A percentile compares a stretch with the other conserved stretches of the same genome.
These are phyloP conservation scores for Grammomys dolichurus DNA, from an alignment of 2,113 vertebrate species.

Conservation along the genomic window DNA sequence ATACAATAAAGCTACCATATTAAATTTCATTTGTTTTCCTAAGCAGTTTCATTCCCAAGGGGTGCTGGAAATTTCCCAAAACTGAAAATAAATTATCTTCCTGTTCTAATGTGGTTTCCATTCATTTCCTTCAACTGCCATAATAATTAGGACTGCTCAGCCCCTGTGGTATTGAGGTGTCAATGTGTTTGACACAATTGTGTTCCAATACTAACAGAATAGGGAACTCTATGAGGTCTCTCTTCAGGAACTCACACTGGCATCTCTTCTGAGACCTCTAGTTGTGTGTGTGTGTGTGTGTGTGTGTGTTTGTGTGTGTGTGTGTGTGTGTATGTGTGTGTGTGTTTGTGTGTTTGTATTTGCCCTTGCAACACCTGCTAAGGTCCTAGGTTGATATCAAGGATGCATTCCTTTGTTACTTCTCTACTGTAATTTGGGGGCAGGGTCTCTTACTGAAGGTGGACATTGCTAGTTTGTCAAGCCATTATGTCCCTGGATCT, in stretches of 20 bases:
- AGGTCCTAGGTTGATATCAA: not conserved
- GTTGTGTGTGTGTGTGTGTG: not conserved
- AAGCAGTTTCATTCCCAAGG: constrained; percentile 54
- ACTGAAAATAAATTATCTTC: constrained; percentile 64
- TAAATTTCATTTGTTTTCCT: constrained; percentile 72
- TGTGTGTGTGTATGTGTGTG: not conserved
- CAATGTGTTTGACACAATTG: not conserved
- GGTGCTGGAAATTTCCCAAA: constrained; percentile 50
- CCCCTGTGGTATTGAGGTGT: not conserved
- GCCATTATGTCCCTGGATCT: not conserved
- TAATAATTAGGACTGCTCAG: constrained; percentile 3
- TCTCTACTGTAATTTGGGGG: not conserved
- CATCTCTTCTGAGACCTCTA: not conserved
- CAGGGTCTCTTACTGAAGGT: not conserved
- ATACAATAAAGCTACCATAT: constrained; percentile 55
- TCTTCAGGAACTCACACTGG: not conserved
- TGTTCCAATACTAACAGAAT: not conserved
- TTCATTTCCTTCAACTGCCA: constrained; percentile 41
- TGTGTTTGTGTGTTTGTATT: not conserved
- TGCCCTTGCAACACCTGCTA: not conserved
- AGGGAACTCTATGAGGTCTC: not conserved
- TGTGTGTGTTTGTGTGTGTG: not conserved
- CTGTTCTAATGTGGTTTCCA: constrained; percentile 7
- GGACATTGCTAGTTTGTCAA: not conserved
- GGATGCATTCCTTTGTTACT: not conserved